A percentile compares a stretch with the other conserved stretches of the same genome.
These are phyloP conservation scores for Cladorhizidae sp. DNA, from an alignment of 37 sponge, comb jelly and placozoan genomes.

Conservation along the genomic window DNA sequence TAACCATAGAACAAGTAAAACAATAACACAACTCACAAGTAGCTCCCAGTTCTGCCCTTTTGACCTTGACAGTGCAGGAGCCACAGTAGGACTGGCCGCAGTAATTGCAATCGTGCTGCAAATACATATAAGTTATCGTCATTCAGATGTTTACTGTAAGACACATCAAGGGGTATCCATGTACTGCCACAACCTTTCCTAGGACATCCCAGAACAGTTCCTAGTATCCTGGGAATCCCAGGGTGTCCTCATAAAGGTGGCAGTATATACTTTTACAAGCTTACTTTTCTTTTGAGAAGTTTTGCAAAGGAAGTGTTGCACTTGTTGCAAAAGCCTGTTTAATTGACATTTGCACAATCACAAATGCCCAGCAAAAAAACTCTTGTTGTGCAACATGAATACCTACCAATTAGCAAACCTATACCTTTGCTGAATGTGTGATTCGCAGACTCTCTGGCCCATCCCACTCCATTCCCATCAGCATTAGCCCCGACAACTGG, in stretches of 20 bases:
- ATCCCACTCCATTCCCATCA: no score
- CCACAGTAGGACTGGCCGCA: conserved; percentile 74
- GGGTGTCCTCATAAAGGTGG: no score
- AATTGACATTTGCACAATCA: not conserved
- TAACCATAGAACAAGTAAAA: not conserved
- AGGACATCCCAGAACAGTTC: no score
- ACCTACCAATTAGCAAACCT: not conserved
- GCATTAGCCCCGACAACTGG: no score
- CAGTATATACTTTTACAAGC: not conserved
- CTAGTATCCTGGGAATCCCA: no score
- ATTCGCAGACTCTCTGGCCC: no score
- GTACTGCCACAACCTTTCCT: not conserved
- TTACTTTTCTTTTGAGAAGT: conserved; percentile 65
- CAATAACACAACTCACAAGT: conserved; percentile 50
- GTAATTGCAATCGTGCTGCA: conserved; percentile 62
- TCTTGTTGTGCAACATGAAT: not conserved
- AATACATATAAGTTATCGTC: not conserved
- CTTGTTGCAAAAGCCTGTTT: conserved; percentile 33
- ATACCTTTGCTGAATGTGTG: not conserved
- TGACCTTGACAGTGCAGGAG: conserved; percentile 66
- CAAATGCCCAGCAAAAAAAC: not conserved
- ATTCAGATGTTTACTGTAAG: no score
- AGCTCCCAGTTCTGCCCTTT: conserved; percentile 62
- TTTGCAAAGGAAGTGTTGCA: conserved; percentile 61
- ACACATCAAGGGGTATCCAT: no score